phyloP scores from a whole-genome alignment of 2,888 invertebrate genomes.

The Synergus laeviventris region DNA sequence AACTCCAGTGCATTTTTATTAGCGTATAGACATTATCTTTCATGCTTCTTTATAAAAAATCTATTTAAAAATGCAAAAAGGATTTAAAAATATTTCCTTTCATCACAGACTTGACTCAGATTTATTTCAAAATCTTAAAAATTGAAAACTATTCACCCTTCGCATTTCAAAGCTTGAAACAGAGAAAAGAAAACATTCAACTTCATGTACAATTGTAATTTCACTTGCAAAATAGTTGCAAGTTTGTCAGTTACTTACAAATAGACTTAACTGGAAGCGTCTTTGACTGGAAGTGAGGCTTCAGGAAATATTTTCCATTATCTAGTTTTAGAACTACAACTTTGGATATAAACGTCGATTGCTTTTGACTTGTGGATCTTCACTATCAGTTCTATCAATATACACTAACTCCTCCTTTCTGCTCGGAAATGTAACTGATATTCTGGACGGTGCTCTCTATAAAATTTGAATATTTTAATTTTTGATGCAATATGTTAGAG shows the following conservation, averaged over 20 bases:
- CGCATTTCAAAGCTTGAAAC: background rate
- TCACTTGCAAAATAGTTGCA: background rate
- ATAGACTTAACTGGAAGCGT: background rate
- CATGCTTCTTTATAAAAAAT: conserved; percentile 5
- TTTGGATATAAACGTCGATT: conserved; percentile 66
- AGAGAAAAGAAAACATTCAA: background rate
- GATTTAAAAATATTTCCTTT: conserved; percentile 34
- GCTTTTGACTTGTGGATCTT: conserved; percentile 63
- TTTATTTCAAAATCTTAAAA: conserved; percentile 3
- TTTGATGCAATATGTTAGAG: background rate
- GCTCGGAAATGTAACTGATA: conserved; percentile 45
- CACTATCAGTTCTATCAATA: conserved; percentile 62
- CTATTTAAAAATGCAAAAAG: conserved; percentile 7
- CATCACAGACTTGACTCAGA: conserved; percentile 32
- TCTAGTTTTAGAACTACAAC: conserved; percentile 32
- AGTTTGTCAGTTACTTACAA: background rate
- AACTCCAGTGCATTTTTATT: background rate
- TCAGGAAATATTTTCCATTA: conserved; percentile 20
- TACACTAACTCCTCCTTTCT: conserved; percentile 70
- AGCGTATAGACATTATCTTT: background rate
- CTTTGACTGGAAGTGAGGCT: conserved; percentile 19
- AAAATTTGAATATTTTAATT: conserved; percentile 7
- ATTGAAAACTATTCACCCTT: background rate
- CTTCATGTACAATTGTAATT: background rate
- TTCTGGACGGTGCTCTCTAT: conserved; percentile 56